Conservation (phyloP, 2,888 invertebrate species). For the Temnothorax rugatulus region DNA sequence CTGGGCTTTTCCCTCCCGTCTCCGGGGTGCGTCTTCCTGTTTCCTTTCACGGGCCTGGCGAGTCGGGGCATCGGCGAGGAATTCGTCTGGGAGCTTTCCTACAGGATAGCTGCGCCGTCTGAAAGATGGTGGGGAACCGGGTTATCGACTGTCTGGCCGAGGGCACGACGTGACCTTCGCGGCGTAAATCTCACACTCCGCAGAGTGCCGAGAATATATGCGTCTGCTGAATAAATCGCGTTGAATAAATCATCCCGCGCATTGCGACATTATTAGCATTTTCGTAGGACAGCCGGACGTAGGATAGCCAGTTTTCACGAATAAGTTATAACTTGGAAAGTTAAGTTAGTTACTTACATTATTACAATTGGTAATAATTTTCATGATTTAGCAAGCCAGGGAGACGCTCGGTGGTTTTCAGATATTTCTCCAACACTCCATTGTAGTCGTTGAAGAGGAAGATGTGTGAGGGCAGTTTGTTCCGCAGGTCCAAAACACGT, state of each 20-base stretch:
- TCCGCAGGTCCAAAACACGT: neutral
- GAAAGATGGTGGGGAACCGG: constrained; percentile 64
- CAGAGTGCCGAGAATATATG: constrained; percentile 3
- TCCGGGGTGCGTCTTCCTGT: constrained; percentile 43
- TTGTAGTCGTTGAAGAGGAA: neutral
- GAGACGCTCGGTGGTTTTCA: neutral
- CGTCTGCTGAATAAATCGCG: constrained; percentile 30
- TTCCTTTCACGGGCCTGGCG: constrained; percentile 23
- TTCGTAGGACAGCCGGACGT: neutral
- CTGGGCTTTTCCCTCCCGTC: constrained; percentile 12
- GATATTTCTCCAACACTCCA: neutral
- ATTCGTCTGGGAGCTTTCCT: constrained; percentile 64
- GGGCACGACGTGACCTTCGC: constrained; percentile 66
- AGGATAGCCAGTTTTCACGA: neutral
- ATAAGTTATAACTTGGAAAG: neutral
- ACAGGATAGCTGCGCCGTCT: constrained; percentile 66
- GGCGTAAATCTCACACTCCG: constrained; percentile 34
- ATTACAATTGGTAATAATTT: neutral
- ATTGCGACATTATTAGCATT: constrained; percentile 37
- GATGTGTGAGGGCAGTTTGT: neutral
- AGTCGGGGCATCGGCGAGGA: constrained; percentile 56
- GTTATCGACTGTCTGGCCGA: constrained; percentile 74
- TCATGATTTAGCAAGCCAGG: neutral
- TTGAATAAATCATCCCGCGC: constrained; percentile 22
- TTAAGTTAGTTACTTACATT: constrained; percentile 6